phyloP scores from a whole-genome alignment of 2,113 vertebrate genomes.

The Chloropsis hardwickii region DNA sequence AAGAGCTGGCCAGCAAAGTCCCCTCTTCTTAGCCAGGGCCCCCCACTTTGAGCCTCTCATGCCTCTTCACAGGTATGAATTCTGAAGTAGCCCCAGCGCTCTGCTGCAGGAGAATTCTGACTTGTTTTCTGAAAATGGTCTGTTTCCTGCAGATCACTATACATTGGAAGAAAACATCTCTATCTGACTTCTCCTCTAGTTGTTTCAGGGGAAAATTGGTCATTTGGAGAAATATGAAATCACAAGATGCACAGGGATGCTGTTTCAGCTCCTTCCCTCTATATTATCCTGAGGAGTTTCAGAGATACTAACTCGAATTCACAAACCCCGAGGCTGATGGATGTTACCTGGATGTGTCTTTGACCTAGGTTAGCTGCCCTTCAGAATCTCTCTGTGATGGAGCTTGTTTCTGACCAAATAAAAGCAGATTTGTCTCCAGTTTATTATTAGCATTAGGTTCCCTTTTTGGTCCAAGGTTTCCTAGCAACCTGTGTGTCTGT shows the following conservation, averaged over 20 bases:
- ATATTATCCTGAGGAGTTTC: neutral
- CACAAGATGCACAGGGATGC: neutral
- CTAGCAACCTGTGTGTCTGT: constrained; percentile 70
- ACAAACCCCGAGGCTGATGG: neutral
- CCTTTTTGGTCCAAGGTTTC: constrained; percentile 42
- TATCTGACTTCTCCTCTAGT: neutral
- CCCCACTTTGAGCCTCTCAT: neutral
- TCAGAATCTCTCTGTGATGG: neutral
- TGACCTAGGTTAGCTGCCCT: neutral
- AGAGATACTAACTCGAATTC: neutral
- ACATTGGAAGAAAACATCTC: neutral
- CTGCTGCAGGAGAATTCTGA: neutral
- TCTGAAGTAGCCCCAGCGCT: neutral
- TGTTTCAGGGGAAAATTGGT: neutral
- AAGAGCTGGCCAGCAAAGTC: neutral
- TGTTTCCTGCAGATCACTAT: neutral
- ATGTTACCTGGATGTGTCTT: neutral
- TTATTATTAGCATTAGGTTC: constrained; percentile 66
- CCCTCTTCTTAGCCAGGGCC: neutral
- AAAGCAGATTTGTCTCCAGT: constrained; percentile 39
- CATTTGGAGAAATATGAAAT: constrained; percentile 1
- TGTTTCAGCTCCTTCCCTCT: neutral
- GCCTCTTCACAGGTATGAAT: neutral
- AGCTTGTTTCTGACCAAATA: neutral
- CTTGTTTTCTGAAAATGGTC: neutral